Percentiles rank a stretch among this genome's conserved stretches.
Conservation (phyloP, 2,113 vertebrate species). For the Fulmarus glacialis region DNA sequence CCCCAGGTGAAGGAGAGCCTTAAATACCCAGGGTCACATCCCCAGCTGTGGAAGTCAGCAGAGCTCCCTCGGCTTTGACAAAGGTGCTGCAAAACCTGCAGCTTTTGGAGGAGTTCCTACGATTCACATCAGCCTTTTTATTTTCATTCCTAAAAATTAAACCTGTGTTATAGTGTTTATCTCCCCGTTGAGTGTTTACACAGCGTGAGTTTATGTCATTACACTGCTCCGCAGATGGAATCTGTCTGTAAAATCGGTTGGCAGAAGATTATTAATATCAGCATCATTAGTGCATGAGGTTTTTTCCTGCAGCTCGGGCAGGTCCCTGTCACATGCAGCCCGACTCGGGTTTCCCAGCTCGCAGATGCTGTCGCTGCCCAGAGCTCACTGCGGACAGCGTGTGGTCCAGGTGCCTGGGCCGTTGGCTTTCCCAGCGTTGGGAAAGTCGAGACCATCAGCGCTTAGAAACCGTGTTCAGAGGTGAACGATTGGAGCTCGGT, state of each 20-base stretch:
- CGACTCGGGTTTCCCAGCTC: background rate
- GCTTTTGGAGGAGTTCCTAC: background rate
- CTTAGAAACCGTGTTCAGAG: background rate
- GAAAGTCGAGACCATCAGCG: rapidly evolving
- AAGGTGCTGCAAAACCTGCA: background rate
- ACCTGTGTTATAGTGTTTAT: background rate
- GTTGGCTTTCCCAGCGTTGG: background rate
- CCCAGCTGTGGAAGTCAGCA: background rate
- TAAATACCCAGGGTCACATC: rapidly evolving
- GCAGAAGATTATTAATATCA: background rate
- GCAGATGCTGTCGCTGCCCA: background rate
- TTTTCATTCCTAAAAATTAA: background rate
- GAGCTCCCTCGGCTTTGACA: rapidly evolving
- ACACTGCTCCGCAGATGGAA: background rate
- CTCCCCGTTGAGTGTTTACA: background rate
- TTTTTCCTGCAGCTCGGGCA: background rate
- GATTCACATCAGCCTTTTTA: background rate
- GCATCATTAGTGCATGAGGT: background rate
- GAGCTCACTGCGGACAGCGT: background rate
- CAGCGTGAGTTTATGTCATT: background rate
- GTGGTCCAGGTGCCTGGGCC: background rate
- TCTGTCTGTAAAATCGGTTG: background rate
- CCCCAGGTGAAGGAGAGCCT: background rate
- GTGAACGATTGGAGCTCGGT: background rate
- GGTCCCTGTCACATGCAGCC: rapidly evolving